A percentile compares a stretch with the other conserved stretches of the same genome.
Conservation (phyloP, 2,888 invertebrate species). For the Margaritifera margaritifera region DNA sequence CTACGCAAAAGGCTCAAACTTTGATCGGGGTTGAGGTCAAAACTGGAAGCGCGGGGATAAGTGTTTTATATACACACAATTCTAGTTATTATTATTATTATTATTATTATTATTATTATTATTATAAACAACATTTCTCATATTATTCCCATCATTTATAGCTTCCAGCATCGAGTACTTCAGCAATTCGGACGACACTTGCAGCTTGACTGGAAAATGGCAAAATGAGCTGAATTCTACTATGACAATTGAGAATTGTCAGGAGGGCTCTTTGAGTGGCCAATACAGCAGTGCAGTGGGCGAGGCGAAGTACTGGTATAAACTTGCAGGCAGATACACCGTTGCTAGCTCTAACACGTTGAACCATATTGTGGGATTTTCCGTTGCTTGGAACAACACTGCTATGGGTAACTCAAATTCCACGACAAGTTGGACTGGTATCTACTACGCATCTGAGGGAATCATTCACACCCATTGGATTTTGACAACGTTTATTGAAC, state of each 20-base stretch:
- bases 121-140: no score
- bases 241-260: background rate
- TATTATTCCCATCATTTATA: no score
- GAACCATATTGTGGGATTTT: background rate
- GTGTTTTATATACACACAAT: no score
- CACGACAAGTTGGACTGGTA: conserved; percentile 6
- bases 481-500: background rate
- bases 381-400: conserved; percentile 5
- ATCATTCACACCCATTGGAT: conserved; percentile 9
- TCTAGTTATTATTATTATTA: no score
- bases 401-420: conserved; percentile 1
- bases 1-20: no score
- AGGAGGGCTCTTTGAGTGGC: background rate
- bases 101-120: no score
- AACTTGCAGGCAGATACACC: conserved; percentile 1
- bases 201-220: conserved; percentile 4
- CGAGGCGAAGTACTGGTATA: background rate
- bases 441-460: background rate
- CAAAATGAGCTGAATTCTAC: background rate
- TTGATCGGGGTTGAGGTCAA: no score
- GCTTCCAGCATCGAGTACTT: no score
- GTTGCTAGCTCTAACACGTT: background rate
- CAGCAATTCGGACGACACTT: no score
- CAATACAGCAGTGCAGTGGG: conserved; percentile 4
- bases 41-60: no score